A percentile compares a stretch with the other conserved stretches of the same genome.
phyloP scores from a whole-genome alignment of 2,797 vertebrate genomes.

The Girardinus metallicus region DNA sequence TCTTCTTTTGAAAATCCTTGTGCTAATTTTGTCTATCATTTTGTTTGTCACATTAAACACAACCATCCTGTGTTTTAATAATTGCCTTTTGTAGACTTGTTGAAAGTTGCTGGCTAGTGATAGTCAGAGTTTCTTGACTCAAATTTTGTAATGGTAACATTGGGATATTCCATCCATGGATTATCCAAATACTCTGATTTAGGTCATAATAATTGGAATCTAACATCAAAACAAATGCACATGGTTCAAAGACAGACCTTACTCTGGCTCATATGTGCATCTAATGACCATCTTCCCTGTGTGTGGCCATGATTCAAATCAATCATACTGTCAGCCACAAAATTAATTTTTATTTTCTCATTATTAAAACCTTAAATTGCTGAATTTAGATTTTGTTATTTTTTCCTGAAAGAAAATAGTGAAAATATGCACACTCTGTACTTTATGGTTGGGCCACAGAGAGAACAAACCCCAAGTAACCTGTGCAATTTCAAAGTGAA shows the following conservation, averaged over 20 bases:
- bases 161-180: no score
- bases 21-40: background rate
- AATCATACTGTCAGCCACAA: conserved; percentile 34
- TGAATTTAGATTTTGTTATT: conserved; percentile 21
- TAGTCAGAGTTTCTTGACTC: background rate
- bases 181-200: conserved; percentile 5
- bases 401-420: conserved; percentile 1
- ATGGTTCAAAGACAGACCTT: conserved; percentile 63
- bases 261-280: conserved; percentile 62
- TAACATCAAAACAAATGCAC: conserved; percentile 74
- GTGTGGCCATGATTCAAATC: conserved; percentile 63
- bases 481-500: conserved; percentile 4
- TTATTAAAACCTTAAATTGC: background rate
- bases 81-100: background rate
- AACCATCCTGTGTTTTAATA: background rate
- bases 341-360: conserved; percentile 13
- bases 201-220: conserved; percentile 73
- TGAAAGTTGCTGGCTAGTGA: background rate
- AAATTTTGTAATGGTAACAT: background rate
- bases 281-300: conserved; percentile 62
- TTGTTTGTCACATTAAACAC: background rate
- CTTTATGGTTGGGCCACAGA: background rate
- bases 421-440: background rate
- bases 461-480: conserved; percentile 2
- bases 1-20: background rate